A percentile compares a stretch with the other conserved stretches of the same genome.
Evolutionary conservation across 2,113 vertebrate genomes (phyloP).

Genomic region (Conger conger): DNA sequence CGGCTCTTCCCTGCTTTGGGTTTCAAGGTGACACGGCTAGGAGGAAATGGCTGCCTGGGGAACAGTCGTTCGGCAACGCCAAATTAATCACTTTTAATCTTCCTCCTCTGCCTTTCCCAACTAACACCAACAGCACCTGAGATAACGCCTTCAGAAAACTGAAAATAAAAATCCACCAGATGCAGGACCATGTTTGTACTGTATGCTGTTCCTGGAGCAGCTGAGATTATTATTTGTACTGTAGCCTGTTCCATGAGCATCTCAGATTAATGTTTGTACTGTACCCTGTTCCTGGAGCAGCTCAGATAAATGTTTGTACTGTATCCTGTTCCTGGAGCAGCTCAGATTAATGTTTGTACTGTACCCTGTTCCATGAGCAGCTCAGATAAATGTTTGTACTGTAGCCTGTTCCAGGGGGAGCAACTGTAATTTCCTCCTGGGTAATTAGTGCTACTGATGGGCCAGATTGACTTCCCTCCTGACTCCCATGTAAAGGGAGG

Average conservation of each 20-base stretch:
- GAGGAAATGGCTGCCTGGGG: slow-evolving; percentile 71
- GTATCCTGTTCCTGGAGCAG: not conserved
- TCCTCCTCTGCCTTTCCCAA: slow-evolving; percentile 71
- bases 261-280: not conserved
- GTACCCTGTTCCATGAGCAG: not conserved
- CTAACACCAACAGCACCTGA: slow-evolving; percentile 58
- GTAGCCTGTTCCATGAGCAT: not conserved
- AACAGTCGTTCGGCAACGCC: slow-evolving; percentile 62
- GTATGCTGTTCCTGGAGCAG: not conserved
- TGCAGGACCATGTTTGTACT: not conserved
- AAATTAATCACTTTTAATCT: slow-evolving; percentile 74
- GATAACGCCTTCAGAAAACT: not conserved
- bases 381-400: not conserved
- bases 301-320: not conserved
- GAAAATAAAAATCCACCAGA: not conserved
- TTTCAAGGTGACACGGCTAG: slow-evolving; percentile 69
- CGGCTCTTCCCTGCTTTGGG: slow-evolving; percentile 58
- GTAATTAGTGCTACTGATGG: too few relatives aligned
- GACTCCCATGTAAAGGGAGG: too few relatives aligned
- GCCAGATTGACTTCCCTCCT: too few relatives aligned
- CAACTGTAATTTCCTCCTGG: too few relatives aligned
- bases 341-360: not conserved
- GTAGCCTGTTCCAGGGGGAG: not conserved
- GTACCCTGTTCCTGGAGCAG: not conserved
- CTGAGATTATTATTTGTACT: not conserved